Conservation (phyloP, 2,113 vertebrate species). For the Ia io region DNA sequence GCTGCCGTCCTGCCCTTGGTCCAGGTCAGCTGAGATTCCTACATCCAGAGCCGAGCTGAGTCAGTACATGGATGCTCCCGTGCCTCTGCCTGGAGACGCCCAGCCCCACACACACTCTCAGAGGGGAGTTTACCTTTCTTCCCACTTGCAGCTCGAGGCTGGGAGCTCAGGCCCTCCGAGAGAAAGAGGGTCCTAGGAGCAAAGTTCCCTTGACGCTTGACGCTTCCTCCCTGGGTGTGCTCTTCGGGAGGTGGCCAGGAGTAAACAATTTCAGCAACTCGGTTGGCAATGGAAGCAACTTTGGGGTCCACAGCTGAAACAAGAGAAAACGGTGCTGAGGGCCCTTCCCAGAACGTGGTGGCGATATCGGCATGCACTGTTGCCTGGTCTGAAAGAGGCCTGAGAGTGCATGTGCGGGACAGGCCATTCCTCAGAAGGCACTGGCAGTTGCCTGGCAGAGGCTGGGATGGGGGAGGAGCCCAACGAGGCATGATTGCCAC, state of each 20-base stretch:
- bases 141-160: accelerated
- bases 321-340: constrained; percentile 14
- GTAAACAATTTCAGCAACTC: constrained; percentile 70
- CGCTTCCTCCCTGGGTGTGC: neutral
- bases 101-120: neutral
- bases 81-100: neutral
- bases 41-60: neutral
- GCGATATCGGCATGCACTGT: neutral
- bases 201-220: accelerated
- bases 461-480: neutral
- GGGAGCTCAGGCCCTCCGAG: accelerated
- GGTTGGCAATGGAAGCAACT: constrained; percentile 65
- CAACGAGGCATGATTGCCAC: neutral
- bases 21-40: neutral
- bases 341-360: neutral
- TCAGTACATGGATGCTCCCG: accelerated
- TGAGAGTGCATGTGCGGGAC: neutral
- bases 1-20: neutral
- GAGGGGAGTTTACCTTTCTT: constrained; percentile 58
- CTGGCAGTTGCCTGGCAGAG: neutral
- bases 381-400: neutral
- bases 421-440: neutral
- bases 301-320: constrained; percentile 56
- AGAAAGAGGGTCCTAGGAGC: accelerated
- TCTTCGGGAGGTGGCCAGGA: constrained; percentile 60